Evolutionary conservation across 1,140 invertebrate genomes (phyloP).

Genomic region (Lysiphlebus fabarum): DNA sequence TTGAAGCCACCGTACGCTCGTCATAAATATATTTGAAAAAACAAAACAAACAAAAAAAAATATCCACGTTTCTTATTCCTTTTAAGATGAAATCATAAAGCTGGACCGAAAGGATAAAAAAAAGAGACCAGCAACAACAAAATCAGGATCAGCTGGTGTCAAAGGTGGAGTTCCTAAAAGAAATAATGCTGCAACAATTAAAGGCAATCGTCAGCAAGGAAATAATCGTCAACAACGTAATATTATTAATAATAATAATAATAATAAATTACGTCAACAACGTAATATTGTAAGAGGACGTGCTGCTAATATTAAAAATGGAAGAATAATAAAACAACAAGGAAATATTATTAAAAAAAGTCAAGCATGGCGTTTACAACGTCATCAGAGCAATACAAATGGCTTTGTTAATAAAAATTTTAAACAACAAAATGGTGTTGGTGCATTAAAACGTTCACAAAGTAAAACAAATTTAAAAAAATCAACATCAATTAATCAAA

Average conservation of each 20-base stretch:
- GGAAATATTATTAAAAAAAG: constrained; percentile 19
- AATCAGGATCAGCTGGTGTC: constrained; percentile 27
- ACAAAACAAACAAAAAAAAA: constrained; percentile 18
- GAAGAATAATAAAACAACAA: constrained; percentile 26
- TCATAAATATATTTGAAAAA: constrained; percentile 15
- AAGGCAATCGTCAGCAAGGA: constrained; percentile 26
- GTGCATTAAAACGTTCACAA: constrained; percentile 32
- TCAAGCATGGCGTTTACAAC: constrained; percentile 22
- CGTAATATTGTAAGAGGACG: not conserved
- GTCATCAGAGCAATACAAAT: constrained; percentile 25
- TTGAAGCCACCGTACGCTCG: constrained; percentile 41
- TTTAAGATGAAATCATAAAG: constrained; percentile 58
- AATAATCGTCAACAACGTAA: constrained; percentile 29
- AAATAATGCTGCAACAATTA: constrained; percentile 8
- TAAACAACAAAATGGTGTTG: constrained; percentile 30
- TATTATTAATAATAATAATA: constrained; percentile 27
- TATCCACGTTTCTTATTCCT: constrained; percentile 46
- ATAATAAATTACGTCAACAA: no score
- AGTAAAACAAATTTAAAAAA: constrained; percentile 36
- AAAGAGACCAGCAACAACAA: constrained; percentile 36
- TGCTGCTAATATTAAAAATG: constrained; percentile 18
- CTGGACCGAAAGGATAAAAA: constrained; percentile 52
- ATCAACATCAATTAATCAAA: constrained; percentile 34
- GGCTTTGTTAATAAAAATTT: constrained; percentile 46
- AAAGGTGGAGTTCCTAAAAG: constrained; percentile 29